Conservation (phyloP, 2,797 vertebrate species). For the Calcarius lapponicus region DNA sequence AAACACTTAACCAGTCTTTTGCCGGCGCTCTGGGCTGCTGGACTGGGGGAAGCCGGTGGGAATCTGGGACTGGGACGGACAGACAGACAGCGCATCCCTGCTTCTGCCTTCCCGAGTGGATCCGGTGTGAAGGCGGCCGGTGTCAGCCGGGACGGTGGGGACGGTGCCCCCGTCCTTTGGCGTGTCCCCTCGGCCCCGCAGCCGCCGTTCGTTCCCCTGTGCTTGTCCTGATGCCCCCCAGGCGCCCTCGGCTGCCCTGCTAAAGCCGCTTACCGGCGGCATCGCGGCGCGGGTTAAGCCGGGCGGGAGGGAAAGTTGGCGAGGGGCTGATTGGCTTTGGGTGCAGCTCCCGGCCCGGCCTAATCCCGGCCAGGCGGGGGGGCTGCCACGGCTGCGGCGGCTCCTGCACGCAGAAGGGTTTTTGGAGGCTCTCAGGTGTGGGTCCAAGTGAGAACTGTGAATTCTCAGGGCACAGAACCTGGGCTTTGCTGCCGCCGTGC, state of each 20-base stretch:
- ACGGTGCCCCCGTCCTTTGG: neutral
- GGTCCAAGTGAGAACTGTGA: neutral
- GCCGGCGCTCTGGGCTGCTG: neutral
- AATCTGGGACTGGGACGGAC: neutral
- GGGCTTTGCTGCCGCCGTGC: accelerated
- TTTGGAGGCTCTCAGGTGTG: accelerated
- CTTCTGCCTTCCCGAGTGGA: neutral
- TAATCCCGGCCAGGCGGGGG: neutral
- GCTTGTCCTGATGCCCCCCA: neutral
- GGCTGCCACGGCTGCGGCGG: accelerated
- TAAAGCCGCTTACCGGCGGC: constrained; percentile 51
- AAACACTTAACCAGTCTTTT: constrained; percentile 40
- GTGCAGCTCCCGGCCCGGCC: neutral
- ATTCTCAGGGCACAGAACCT: neutral
- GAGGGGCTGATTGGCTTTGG: constrained; percentile 40
- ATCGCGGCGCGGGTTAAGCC: constrained; percentile 40
- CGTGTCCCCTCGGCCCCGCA: neutral
- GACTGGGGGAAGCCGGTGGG: accelerated
- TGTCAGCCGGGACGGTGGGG: neutral
- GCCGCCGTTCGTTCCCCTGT: neutral
- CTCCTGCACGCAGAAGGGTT: accelerated
- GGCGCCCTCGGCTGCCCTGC: neutral
- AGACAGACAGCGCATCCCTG: neutral
- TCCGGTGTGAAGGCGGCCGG: accelerated
- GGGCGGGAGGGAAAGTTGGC: constrained; percentile 62